Conservation (phyloP, 53 echinoderm and acorn worm genomes). For the Apostichopus leukothele region DNA sequence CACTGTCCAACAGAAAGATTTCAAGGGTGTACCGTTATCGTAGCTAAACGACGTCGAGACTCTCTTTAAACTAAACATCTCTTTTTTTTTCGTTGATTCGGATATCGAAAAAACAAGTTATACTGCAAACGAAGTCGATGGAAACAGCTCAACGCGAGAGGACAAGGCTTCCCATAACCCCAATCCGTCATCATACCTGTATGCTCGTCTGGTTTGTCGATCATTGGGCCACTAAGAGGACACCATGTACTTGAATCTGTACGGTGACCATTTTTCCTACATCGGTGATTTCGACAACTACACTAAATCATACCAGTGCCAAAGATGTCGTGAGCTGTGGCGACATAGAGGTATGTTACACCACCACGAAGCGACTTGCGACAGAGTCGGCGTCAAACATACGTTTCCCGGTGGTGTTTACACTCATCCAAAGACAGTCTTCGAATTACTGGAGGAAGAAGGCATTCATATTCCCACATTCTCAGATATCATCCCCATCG, state of each 20-base stretch:
- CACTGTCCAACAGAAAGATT: neutral
- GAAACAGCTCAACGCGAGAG: neutral
- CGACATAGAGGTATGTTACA: neutral
- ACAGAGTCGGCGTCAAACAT: conserved; percentile 44
- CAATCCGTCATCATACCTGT: neutral
- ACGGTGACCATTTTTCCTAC: conserved; percentile 59
- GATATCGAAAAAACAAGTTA: neutral
- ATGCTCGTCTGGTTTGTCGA: conserved; percentile 45
- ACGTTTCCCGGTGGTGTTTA: conserved; percentile 48
- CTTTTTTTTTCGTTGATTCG: neutral
- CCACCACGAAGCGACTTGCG: conserved; percentile 45
- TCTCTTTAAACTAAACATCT: neutral
- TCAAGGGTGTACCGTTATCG: conserved; percentile 8
- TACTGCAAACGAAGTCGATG: neutral
- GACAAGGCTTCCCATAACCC: neutral
- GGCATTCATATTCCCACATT: conserved; percentile 34
- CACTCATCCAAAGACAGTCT: conserved; percentile 20
- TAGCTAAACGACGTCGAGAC: neutral
- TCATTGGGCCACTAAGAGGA: neutral
- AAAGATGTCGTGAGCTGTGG: conserved; percentile 48
- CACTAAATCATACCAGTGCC: conserved; percentile 44
- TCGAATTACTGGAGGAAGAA: conserved; percentile 57
- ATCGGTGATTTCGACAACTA: conserved; percentile 51
- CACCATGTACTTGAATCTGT: conserved; percentile 55
- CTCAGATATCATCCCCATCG: conserved; percentile 26